phyloP scores from a whole-genome alignment of 2,797 vertebrate genomes.

The Eupleurogrammus muticus region DNA sequence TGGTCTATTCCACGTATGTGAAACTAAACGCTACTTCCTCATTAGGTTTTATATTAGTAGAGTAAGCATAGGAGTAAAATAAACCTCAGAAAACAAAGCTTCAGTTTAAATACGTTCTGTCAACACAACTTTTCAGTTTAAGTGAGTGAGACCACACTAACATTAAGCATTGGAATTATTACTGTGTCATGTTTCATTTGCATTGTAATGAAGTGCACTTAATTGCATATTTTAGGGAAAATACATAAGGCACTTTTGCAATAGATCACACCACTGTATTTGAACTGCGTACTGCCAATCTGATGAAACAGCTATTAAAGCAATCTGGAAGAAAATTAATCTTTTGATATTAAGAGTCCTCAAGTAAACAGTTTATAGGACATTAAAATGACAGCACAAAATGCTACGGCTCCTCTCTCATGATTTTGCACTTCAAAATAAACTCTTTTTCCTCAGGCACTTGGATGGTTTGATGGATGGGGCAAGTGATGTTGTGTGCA shows the following conservation, averaged over 20 bases:
- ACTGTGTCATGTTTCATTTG: conserved; percentile 46
- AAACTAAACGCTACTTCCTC: no score
- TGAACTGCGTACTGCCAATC: conserved; percentile 18
- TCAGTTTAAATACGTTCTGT: not conserved
- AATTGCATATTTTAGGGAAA: conserved; percentile 50
- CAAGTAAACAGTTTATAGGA: not conserved
- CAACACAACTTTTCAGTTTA: not conserved
- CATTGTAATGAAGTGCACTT: conserved; percentile 52
- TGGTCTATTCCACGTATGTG: no score
- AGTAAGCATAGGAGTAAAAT: no score
- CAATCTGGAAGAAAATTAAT: not conserved
- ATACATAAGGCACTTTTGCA: conserved; percentile 10
- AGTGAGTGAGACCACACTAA: not conserved
- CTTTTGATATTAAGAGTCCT: conserved; percentile 4
- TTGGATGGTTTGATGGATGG: conserved; percentile 43
- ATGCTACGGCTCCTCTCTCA: conserved; percentile 5
- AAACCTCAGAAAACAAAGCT: not conserved
- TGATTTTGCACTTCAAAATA: conserved; percentile 38
- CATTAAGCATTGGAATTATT: conserved; percentile 19
- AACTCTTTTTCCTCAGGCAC: conserved; percentile 34
- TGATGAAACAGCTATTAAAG: conserved; percentile 12
- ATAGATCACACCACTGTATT: not conserved
- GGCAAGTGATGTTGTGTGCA: conserved; percentile 34
- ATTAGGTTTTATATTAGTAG: no score
- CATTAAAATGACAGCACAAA: conserved; percentile 15